Evolutionary conservation across 2,888 invertebrate species (phyloP).

Genomic region (Arrhopalites spinosus): DNA sequence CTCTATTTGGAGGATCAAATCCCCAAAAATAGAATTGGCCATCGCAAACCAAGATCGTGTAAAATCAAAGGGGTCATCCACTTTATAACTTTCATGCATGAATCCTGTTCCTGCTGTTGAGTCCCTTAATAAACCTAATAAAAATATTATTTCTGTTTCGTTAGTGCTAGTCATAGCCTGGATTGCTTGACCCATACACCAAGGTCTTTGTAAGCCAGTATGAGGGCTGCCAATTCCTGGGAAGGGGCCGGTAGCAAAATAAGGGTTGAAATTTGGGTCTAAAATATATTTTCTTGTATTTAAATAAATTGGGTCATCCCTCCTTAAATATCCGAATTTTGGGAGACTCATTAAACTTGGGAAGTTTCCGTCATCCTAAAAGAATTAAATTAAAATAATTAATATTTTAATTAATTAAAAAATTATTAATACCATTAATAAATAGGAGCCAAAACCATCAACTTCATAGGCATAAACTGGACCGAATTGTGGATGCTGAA

Average conservation of each 20-base stretch:
- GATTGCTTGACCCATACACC: constrained; percentile 52
- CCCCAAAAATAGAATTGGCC: constrained; percentile 54
- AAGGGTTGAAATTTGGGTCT: constrained; percentile 47
- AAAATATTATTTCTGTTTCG: constrained; percentile 43
- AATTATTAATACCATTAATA: too few species aligned
- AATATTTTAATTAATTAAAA: too few species aligned
- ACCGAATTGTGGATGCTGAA: constrained; percentile 52
- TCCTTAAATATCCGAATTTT: constrained; percentile 44
- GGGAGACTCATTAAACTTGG: constrained; percentile 49
- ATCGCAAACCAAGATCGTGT: constrained; percentile 51
- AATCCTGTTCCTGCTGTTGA: constrained; percentile 50
- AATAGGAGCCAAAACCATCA: constrained; percentile 50
- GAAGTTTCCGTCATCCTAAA: constrained; percentile 54
- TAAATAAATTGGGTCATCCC: constrained; percentile 46
- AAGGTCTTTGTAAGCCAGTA: constrained; percentile 48
- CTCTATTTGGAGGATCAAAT: constrained; percentile 43
- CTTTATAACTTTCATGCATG: constrained; percentile 50
- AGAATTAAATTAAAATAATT: too few species aligned
- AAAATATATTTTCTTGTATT: constrained; percentile 50
- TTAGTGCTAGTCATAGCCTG: constrained; percentile 49
- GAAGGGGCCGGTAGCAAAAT: constrained; percentile 41
- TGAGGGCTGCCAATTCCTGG: constrained; percentile 52
- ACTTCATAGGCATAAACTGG: constrained; percentile 52
- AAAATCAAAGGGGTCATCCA: constrained; percentile 40
- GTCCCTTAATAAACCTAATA: constrained; percentile 44